A percentile compares a stretch with the other conserved stretches of the same genome.
Evolutionary conservation across 1,140 invertebrate species (phyloP).

Genomic region (Ruditapes philippinarum): DNA sequence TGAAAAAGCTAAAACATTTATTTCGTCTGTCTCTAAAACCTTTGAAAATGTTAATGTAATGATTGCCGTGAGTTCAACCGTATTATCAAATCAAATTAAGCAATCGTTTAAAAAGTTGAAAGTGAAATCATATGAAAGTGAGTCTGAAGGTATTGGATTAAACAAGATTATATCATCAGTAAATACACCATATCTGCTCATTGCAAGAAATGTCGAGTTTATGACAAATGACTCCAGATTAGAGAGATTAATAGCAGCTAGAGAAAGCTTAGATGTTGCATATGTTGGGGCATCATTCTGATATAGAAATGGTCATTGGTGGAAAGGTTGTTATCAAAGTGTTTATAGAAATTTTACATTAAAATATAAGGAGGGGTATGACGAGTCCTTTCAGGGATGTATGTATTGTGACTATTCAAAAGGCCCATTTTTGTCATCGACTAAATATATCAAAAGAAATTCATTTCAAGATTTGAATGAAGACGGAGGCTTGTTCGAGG

Average conservation of each 20-base stretch:
- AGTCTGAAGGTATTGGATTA: conserved; percentile 64
- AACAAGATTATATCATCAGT: conserved; percentile 70
- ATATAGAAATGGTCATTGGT: conserved; percentile 80
- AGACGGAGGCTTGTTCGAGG: no score
- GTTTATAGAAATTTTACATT: no score
- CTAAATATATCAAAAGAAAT: conserved; percentile 76
- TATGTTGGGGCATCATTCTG: conserved; percentile 78
- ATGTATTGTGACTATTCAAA: no score
- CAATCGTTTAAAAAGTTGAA: background rate
- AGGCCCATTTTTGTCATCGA: conserved; percentile 74
- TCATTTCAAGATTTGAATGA: conserved; percentile 78
- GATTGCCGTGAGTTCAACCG: background rate
- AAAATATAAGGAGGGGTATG: no score
- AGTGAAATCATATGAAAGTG: background rate
- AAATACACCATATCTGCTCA: conserved; percentile 79
- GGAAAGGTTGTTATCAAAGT: conserved; percentile 80
- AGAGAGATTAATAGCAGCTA: conserved; percentile 78
- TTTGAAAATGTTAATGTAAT: background rate
- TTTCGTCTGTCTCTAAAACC: background rate
- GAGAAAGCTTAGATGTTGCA: conserved; percentile 63
- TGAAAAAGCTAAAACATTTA: no score
- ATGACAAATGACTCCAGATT: conserved; percentile 76
- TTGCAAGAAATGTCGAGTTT: conserved; percentile 73
- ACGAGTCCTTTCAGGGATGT: no score
- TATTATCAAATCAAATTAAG: background rate